phyloP scores from a whole-genome alignment of 2,888 invertebrate genomes.

The Oscheius sp. region DNA sequence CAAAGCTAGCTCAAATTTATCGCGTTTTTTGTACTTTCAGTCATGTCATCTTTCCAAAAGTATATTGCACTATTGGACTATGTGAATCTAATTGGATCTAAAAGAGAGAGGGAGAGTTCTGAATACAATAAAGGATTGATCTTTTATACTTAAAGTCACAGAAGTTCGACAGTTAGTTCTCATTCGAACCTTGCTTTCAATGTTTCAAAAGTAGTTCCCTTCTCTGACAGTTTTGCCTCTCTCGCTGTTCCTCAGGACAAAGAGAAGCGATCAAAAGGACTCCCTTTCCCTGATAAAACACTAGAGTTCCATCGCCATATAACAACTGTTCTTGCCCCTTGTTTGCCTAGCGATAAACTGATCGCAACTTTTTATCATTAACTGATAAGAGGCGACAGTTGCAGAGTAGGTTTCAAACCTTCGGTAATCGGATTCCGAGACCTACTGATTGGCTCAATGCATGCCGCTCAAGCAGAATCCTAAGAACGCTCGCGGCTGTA shows the following conservation, averaged over 20 bases:
- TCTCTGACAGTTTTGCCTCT: slow-evolving; percentile 2
- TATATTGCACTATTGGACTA: too few relatives aligned
- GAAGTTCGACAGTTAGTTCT: too few relatives aligned
- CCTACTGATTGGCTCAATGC: neutral
- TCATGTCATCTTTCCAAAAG: too few relatives aligned
- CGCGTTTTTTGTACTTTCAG: too few relatives aligned
- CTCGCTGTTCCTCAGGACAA: neutral
- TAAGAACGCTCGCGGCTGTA: neutral
- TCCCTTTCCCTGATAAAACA: slow-evolving; percentile 7
- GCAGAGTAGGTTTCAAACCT: slow-evolving; percentile 23
- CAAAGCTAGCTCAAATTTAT: too few relatives aligned
- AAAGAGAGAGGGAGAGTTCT: too few relatives aligned
- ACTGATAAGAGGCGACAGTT: slow-evolving; percentile 14
- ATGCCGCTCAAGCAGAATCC: too few relatives aligned
- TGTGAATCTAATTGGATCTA: too few relatives aligned
- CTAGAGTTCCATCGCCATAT: slow-evolving; percentile 16
- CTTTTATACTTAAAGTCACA: too few relatives aligned
- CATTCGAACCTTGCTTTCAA: too few relatives aligned
- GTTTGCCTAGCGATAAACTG: slow-evolving; percentile 28
- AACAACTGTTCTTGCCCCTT: slow-evolving; percentile 28
- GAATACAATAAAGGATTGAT: too few relatives aligned
- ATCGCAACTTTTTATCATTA: slow-evolving; percentile 30
- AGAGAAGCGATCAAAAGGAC: slow-evolving; percentile 8
- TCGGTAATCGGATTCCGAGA: slow-evolving; percentile 7
- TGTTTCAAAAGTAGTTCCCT: too few relatives aligned